Conservation (phyloP, 2,113 vertebrate species). For the Crotalus helleri region DNA sequence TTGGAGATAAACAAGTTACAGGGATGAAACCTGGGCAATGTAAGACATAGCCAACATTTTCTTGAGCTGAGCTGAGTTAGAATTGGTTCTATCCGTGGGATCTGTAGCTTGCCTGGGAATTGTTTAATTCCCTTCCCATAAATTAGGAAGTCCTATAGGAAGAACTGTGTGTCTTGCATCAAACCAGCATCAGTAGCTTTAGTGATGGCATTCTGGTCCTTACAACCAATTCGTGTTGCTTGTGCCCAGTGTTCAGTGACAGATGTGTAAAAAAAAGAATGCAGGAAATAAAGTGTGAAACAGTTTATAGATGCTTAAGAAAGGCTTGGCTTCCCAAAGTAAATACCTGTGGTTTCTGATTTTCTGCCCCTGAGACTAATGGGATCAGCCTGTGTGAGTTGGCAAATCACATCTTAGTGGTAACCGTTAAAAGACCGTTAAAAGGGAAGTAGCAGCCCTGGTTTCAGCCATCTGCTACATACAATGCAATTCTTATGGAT, state of each 20-base stretch:
- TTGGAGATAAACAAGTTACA: fast-evolving
- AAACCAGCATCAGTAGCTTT: background rate
- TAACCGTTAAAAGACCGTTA: background rate
- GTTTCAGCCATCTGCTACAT: background rate
- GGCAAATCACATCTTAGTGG: background rate
- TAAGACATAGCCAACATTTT: conserved; percentile 3
- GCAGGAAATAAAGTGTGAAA: background rate
- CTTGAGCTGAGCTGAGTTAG: background rate
- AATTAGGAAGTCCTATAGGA: background rate
- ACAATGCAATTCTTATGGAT: background rate
- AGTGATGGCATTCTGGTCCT: no score
- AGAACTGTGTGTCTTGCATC: background rate
- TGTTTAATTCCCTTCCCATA: background rate
- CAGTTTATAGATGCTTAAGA: background rate
- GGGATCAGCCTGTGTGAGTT: background rate
- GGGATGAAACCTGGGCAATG: background rate
- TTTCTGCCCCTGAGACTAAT: background rate
- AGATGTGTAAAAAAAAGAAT: no score
- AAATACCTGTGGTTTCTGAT: background rate
- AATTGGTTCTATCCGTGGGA: background rate
- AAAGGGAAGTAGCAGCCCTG: background rate
- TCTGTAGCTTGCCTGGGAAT: background rate
- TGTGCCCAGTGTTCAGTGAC: background rate
- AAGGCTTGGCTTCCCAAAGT: background rate
- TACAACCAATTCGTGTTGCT: background rate